Evolutionary conservation across 2,113 vertebrate species (phyloP).

Genomic region (Onychorhynchus coronatus): DNA sequence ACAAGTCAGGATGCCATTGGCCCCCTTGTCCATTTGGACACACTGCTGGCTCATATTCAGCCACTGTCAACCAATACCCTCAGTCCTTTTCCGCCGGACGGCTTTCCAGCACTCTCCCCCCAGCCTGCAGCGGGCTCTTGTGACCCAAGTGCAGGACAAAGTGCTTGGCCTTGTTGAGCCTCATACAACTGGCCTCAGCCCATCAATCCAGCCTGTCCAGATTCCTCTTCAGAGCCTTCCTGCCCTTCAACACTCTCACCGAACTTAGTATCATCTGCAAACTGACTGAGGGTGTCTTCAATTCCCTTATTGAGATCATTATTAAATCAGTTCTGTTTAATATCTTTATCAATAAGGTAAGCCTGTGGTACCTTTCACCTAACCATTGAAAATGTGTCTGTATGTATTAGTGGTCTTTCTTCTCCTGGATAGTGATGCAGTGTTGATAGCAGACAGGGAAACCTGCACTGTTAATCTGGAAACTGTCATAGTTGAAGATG

Average conservation of each 20-base stretch:
- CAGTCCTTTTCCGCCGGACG: neutral
- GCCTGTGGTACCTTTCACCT: neutral
- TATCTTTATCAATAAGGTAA: neutral
- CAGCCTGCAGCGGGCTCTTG: neutral
- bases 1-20: neutral
- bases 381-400: neutral
- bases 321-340: too few species aligned
- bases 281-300: neutral
- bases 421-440: neutral
- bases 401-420: neutral
- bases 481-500: neutral
- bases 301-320: neutral
- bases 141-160: neutral
- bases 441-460: neutral
- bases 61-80: fast-evolving
- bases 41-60: fast-evolving
- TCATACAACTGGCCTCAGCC: neutral
- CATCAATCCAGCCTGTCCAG: neutral
- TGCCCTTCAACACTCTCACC: neutral
- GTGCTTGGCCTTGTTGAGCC: neutral
- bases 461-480: neutral
- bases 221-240: neutral
- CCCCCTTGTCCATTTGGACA: neutral
- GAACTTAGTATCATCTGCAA: neutral
- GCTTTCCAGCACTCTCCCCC: neutral